Evolutionary conservation across 2,888 invertebrate genomes (phyloP), one percentile per base, ranked within the genome.

Genomic region (Diarsia mendica): DNA sequence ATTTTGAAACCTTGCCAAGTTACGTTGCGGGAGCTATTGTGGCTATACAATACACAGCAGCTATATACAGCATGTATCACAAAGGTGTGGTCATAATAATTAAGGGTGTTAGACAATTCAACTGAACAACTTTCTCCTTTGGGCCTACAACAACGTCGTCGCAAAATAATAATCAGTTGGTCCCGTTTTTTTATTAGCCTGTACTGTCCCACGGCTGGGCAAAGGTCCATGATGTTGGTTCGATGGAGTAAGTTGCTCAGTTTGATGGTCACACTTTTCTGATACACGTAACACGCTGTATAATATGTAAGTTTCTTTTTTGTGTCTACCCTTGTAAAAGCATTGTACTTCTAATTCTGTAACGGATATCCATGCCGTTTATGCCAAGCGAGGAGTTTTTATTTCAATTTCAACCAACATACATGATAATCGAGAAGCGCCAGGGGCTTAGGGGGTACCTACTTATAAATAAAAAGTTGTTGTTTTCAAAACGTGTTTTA

Each of bases 401-500:
- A 33, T 33, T 20, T 20, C 33, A 60, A 33, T 33, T 20, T 20
- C 33, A 60, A 60, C 3, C 20, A 60, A 60, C 10, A 60, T 20
- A 60, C 15, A 58, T 28, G 39, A 58, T 58, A 2, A 23, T 55
- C 13, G 9, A 60, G 8, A 18, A 60, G 10, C 39, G 11, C 18
- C 20, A 63, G n/a, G 8, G n/a, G 3, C n/a, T 8, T 39, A 39
- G n/a, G 8, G 1, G n/a, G 15, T 44, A n/a, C 28, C 28, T 28
- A 28, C 11, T 44, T 28, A 46, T 23, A 72, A 79, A 39, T 46
- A 81, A 79, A 83, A 64, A 23, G 6, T 2, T 15, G 1, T 63
- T 67, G 72, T 83, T 77, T 75, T 83, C 46, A 63, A 79, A 86
- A 80, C 44, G n/a, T 72, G 81, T 77, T 85, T 88, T 88, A 88